Evolutionary conservation across 2,888 invertebrate species (phyloP).

Genomic region (Phyllotreta cruciferae): DNA sequence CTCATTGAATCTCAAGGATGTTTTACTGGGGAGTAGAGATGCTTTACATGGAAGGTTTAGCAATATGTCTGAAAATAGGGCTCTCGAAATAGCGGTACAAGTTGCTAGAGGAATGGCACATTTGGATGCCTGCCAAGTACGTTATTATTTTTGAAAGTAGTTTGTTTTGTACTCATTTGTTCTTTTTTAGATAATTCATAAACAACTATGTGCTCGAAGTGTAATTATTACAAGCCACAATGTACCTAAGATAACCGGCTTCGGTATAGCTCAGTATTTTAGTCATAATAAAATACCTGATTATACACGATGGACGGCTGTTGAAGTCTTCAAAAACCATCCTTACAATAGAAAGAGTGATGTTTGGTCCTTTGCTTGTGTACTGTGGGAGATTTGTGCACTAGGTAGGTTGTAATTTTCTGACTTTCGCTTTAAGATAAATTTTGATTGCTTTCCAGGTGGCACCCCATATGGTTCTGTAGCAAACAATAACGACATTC

Average conservation of each 20-base stretch:
- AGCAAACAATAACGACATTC: slow-evolving; percentile 70
- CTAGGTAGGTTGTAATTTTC: slow-evolving; percentile 62
- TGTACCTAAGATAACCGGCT: slow-evolving; percentile 68
- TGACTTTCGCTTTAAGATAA: slow-evolving; percentile 2
- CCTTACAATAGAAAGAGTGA: slow-evolving; percentile 76
- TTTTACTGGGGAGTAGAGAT: slow-evolving; percentile 69
- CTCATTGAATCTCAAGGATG: slow-evolving; percentile 72
- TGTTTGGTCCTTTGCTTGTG: slow-evolving; percentile 83
- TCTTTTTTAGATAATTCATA: slow-evolving; percentile 69
- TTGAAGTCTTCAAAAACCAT: slow-evolving; percentile 76
- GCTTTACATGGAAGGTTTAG: slow-evolving; percentile 62
- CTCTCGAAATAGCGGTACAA: slow-evolving; percentile 71
- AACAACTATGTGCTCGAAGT: slow-evolving; percentile 75
- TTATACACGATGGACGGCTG: slow-evolving; percentile 80
- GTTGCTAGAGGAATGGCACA: slow-evolving; percentile 77
- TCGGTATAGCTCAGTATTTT: slow-evolving; percentile 75
- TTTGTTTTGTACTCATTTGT: slow-evolving; percentile 21
- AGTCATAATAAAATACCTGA: slow-evolving; percentile 72
- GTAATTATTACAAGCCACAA: slow-evolving; percentile 70
- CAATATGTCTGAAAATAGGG: slow-evolving; percentile 67
- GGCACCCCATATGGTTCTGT: slow-evolving; percentile 80
- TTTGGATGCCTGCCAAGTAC: slow-evolving; percentile 67
- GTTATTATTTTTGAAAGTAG: slow-evolving; percentile 10
- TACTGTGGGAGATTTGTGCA: slow-evolving; percentile 83
- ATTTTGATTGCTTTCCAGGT: slow-evolving; percentile 55